These are phyloP conservation scores for Hipposideros larvatus DNA, from an alignment of 2,797 vertebrate genomes.

Conservation along the genomic window DNA sequence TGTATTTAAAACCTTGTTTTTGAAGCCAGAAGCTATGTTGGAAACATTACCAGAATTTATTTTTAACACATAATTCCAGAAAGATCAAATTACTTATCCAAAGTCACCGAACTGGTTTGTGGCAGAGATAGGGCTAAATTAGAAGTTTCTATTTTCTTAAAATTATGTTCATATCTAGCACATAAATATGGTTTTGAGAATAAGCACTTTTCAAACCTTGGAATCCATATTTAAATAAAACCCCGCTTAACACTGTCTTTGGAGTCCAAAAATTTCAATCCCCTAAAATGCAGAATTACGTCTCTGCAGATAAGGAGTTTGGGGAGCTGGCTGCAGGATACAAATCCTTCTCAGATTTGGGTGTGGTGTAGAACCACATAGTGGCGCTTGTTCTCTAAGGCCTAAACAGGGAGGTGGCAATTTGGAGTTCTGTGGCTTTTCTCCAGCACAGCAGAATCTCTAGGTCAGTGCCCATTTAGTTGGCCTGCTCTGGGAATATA, in stretches of 20 bases:
- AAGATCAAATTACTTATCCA: neutral
- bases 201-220: neutral
- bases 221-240: neutral
- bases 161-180: neutral
- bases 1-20: neutral
- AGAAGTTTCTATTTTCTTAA: neutral
- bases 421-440: too few relatives aligned
- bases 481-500: neutral
- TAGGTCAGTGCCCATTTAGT: neutral
- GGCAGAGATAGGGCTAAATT: neutral
- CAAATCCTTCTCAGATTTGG: neutral
- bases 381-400: neutral
- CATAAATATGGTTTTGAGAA: neutral
- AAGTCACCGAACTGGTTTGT: neutral
- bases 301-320: neutral
- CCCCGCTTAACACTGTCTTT: neutral
- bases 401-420: neutral
- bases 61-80: neutral
- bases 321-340: neutral
- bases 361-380: neutral
- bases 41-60: neutral
- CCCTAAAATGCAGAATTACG: neutral
- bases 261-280: neutral
- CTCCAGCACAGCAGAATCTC: neutral
- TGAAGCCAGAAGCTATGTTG: neutral